phyloP scores from a whole-genome alignment of 2,113 vertebrate genomes.

The Redunca redunca region DNA sequence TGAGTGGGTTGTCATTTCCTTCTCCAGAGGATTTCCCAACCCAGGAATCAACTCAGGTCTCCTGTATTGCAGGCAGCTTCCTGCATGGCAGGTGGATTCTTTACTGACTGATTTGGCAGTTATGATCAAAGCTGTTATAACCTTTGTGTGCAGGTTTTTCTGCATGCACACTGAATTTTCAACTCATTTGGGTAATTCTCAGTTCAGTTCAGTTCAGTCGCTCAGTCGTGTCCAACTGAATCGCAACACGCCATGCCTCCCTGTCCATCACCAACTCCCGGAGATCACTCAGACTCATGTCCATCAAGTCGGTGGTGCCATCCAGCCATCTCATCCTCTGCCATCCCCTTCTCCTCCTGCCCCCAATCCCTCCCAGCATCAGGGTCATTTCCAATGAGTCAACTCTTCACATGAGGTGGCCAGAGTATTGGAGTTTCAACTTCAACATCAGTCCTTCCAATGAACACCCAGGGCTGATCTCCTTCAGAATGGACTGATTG shows the following conservation, averaged over 20 bases:
- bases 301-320: too few species aligned
- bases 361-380: too few species aligned
- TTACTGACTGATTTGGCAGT: neutral
- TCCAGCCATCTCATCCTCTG: too few species aligned
- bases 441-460: too few species aligned
- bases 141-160: neutral
- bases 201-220: too few species aligned
- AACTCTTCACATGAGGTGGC: too few species aligned
- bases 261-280: too few species aligned
- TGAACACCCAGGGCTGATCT: too few species aligned
- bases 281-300: too few species aligned
- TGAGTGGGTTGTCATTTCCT: neutral
- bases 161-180: neutral
- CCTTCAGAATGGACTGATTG: too few species aligned
- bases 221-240: rapidly evolving
- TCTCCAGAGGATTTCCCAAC: neutral
- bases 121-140: neutral
- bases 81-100: neutral
- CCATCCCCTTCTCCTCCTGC: rapidly evolving
- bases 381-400: too few species aligned
- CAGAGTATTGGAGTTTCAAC: too few species aligned
- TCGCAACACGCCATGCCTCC: rapidly evolving
- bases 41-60: neutral
- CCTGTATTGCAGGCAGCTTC: neutral
- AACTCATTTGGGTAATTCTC: neutral